phyloP scores from a whole-genome alignment of 2,797 vertebrate genomes.

The Dendrocincla tyrannina region DNA sequence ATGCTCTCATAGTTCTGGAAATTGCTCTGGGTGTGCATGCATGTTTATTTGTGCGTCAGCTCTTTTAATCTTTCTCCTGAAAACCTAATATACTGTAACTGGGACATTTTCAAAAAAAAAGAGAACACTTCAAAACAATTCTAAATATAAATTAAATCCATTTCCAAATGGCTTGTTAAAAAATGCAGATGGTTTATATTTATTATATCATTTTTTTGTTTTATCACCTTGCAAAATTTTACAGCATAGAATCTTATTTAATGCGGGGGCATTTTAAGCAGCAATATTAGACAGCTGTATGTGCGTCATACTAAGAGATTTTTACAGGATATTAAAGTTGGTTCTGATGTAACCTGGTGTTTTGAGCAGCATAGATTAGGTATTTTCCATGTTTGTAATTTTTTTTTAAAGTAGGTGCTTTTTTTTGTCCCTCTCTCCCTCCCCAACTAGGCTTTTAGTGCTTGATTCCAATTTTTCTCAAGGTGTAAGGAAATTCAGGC shows the following conservation, averaged over 20 bases:
- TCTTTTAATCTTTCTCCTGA: constrained; percentile 71
- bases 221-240: constrained; percentile 81
- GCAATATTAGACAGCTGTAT: constrained; percentile 78
- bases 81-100: constrained; percentile 70
- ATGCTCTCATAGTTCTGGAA: constrained; percentile 60
- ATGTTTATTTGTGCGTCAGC: constrained; percentile 54
- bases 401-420: not conserved
- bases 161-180: constrained; percentile 78
- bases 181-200: constrained; percentile 78
- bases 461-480: constrained; percentile 54
- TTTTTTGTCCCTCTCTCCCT: too few relatives aligned
- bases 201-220: constrained; percentile 80
- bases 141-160: constrained; percentile 77
- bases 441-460: not conserved
- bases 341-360: constrained; percentile 74
- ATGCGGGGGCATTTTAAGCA: constrained; percentile 72
- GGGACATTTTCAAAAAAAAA: constrained; percentile 69
- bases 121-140: constrained; percentile 77
- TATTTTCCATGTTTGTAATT: constrained; percentile 67
- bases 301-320: constrained; percentile 66
- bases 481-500: constrained; percentile 55
- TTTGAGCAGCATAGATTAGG: constrained; percentile 68
- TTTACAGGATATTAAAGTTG: constrained; percentile 77
- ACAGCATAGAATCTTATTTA: constrained; percentile 78
- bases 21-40: constrained; percentile 39